A percentile compares a stretch with the other conserved stretches of the same genome.
Conservation (phyloP, 1,140 invertebrate genomes). For the Goniozus legneri region DNA sequence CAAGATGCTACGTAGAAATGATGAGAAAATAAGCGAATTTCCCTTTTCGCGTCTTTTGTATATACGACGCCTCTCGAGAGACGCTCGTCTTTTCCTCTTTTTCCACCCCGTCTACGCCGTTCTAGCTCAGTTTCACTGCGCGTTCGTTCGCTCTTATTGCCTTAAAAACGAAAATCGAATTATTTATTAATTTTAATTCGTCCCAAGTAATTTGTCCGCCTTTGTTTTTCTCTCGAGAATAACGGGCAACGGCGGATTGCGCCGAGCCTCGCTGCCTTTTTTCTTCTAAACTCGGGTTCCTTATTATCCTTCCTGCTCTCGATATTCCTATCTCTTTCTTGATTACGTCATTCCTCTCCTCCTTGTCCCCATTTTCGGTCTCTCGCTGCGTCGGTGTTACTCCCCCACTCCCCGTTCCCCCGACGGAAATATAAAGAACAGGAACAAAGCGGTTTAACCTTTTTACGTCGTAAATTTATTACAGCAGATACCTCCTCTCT, state of each 20-base stretch:
- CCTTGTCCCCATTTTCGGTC: not conserved
- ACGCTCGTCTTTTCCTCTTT: constrained; percentile 13
- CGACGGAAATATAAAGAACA: constrained; percentile 55
- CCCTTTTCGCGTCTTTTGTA: constrained; percentile 32
- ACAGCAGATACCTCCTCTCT: constrained; percentile 42
- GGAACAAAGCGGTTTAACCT: constrained; percentile 52
- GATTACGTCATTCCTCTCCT: no score
- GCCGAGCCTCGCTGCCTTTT: no score
- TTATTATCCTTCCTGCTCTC: not conserved
- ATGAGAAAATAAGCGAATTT: constrained; percentile 55
- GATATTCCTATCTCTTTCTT: not conserved
- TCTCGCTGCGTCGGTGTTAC: constrained; percentile 4
- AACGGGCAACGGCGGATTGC: no score
- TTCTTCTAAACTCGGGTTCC: not conserved
- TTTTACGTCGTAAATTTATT: constrained; percentile 54
- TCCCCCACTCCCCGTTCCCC: constrained; percentile 1
- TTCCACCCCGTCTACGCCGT: not conserved
- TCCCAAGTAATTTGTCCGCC: no score
- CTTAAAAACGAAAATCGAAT: no score
- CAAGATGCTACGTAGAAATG: constrained; percentile 49
- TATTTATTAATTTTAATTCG: no score
- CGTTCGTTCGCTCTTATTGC: not conserved
- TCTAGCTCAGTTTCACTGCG: not conserved
- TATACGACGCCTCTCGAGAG: not conserved
- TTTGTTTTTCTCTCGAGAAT: not conserved